A percentile compares a stretch with the other conserved stretches of the same genome.
Conservation (phyloP, 2,888 invertebrate species). For the Magallana nippona region DNA sequence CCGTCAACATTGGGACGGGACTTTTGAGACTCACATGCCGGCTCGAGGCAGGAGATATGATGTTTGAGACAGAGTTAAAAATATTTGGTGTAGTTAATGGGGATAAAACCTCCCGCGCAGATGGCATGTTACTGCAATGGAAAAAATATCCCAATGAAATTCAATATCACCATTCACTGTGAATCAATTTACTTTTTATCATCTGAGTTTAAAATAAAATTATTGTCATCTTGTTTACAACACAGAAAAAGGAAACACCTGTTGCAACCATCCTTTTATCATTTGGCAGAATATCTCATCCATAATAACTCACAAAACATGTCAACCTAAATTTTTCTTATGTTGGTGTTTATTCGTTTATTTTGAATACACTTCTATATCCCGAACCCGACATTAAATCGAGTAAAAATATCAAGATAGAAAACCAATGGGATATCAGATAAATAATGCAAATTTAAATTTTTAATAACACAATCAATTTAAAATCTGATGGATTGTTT, state of each 20-base stretch:
- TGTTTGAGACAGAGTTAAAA: conserved; percentile 51
- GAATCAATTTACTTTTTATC: too few species aligned
- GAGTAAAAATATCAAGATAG: background rate
- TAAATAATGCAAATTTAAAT: too few species aligned
- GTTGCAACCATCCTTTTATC: conserved; percentile 5
- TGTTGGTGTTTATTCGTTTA: background rate
- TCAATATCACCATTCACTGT: too few species aligned
- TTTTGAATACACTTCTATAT: background rate
- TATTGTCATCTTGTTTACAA: background rate
- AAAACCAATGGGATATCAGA: too few species aligned
- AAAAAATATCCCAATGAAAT: too few species aligned
- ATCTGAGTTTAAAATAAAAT: too few species aligned
- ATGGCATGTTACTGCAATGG: conserved; percentile 47
- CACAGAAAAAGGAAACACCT: background rate
- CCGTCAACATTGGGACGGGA: conserved; percentile 61
- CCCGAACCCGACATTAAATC: conserved; percentile 3
- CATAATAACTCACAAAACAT: background rate
- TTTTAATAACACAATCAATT: too few species aligned
- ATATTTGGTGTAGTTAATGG: conserved; percentile 65
- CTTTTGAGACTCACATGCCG: conserved; percentile 57
- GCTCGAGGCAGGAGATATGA: conserved; percentile 68
- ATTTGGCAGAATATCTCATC: background rate
- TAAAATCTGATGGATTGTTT: too few species aligned
- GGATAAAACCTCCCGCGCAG: conserved; percentile 67
- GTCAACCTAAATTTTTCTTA: background rate